These are phyloP conservation scores for Bradysia coprophila DNA, from an alignment of 1,140 invertebrate genomes.

Conservation along the genomic window DNA sequence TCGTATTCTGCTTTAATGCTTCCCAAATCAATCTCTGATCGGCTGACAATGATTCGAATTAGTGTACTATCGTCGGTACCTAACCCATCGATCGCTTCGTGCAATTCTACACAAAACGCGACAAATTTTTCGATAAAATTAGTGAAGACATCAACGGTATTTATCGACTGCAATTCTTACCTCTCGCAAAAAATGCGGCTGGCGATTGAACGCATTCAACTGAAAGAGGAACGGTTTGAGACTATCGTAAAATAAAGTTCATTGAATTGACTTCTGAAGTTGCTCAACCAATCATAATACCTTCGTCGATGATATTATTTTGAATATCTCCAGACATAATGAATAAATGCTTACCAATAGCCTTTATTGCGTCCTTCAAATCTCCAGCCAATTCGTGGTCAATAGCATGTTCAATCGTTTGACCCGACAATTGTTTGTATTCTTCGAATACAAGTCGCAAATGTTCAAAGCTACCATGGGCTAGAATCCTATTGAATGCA, in stretches of 20 bases:
- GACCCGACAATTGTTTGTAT: constrained; percentile 44
- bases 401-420: constrained; percentile 46
- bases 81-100: constrained; percentile 47
- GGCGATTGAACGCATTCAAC: constrained; percentile 49
- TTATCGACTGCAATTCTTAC: no score
- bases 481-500: constrained; percentile 47
- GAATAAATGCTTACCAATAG: constrained; percentile 33
- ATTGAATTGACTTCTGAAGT: background rate
- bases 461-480: constrained; percentile 45
- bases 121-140: background rate
- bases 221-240: no score
- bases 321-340: background rate
- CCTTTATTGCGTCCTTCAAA: constrained; percentile 36
- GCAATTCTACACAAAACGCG: no score
- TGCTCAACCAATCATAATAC: background rate
- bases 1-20: constrained; percentile 50
- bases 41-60: constrained; percentile 50
- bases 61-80: constrained; percentile 53
- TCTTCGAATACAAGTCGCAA: constrained; percentile 43
- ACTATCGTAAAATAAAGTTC: background rate
- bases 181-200: constrained; percentile 50
- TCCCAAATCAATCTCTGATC: constrained; percentile 51
- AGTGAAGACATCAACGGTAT: background rate
- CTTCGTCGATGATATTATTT: background rate
- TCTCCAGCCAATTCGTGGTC: constrained; percentile 41